Base-by-base conservation (phyloP, 2,888 invertebrate species). In the Polia nebulosa region DNA sequence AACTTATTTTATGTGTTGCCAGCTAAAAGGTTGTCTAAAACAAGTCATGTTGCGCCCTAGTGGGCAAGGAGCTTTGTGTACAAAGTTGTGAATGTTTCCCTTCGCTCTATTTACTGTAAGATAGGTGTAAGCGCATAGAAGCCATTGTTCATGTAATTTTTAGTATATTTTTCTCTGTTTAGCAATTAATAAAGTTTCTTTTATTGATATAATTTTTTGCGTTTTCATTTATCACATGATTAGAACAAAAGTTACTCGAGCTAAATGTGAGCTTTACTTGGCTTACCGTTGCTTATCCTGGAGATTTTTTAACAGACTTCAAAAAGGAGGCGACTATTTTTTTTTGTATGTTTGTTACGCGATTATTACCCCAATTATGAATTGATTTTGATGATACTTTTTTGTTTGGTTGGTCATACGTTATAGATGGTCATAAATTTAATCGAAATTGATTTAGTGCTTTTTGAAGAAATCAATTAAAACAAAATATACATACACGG, bases 71-170 rank as follows among this genome's bases (percentile, higher is more conserved):
- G 71, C 69, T 45, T 55, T 72, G 62, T 85, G 86, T 87, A 85
- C 79, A 84, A 85, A 84, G 74, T 76, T 76, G 72, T 77, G 78
- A 69, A 72, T 76, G 79, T 80, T 76, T 73, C 22, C 49, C 80
- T 70, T 80, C 74, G 82, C 74, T 83, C 82, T 81, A 72, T 75
- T 67, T 79, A 75, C 74, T 66, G 45, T 90, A 88, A 87, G 86
- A 78, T 87, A 88, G 81, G 29, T 83, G 59, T 91, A 89, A 89
- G 78, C 77, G 87, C 84, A 88, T 92, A 92, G 90, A 93, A 93
- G 94, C 93, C 94, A 94, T 94, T 89, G 92, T 93, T 91, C 86
- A 87, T 93, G 91, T 93, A 91, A 90, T 90, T 90, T 92, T 92
- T 91, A 90, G 85, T 87, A 89, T 90, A 90, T 87, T 91, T 90